Conservation (phyloP, 37 sponge, comb jelly and placozoan genomes). For the Diacarnus erythraeanus region DNA sequence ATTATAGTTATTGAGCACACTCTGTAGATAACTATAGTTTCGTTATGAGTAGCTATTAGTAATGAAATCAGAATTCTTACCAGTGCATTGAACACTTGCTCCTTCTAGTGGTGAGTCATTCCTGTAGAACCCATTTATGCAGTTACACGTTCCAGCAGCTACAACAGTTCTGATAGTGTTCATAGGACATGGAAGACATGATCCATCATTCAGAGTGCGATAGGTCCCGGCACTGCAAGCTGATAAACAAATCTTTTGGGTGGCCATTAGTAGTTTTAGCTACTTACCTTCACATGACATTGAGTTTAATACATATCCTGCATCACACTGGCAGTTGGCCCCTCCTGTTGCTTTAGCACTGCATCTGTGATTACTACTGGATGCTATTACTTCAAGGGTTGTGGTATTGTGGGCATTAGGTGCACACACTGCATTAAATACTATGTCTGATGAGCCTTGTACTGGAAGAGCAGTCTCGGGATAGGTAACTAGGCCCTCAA, state of each 20-base stretch:
- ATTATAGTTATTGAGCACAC: too few species aligned
- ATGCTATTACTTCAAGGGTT: not conserved
- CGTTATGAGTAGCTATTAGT: too few species aligned
- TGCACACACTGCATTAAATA: not conserved
- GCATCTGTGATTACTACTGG: not conserved
- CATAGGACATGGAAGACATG: conserved; percentile 1
- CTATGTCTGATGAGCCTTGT: not conserved
- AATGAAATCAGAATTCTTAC: too few species aligned
- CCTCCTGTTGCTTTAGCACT: not conserved
- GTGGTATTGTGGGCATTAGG: not conserved
- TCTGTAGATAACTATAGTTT: too few species aligned
- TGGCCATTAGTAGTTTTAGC: too few species aligned
- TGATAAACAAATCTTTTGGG: too few species aligned
- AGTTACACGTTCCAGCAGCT: not conserved
- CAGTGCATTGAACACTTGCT: not conserved
- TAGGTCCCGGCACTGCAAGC: conserved; percentile 13
- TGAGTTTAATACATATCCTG: not conserved
- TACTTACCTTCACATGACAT: not conserved
- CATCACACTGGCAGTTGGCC: not conserved
- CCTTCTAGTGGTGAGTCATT: conserved; percentile 4
- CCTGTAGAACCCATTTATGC: conserved; percentile 10
- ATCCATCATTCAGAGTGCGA: not conserved
- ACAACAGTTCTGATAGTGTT: not conserved
- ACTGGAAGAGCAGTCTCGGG: not conserved
- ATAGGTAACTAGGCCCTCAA: conserved; percentile 8